These are phyloP conservation scores for Adelosebastes latens DNA, from an alignment of 2,797 vertebrate species.

Conservation along the genomic window DNA sequence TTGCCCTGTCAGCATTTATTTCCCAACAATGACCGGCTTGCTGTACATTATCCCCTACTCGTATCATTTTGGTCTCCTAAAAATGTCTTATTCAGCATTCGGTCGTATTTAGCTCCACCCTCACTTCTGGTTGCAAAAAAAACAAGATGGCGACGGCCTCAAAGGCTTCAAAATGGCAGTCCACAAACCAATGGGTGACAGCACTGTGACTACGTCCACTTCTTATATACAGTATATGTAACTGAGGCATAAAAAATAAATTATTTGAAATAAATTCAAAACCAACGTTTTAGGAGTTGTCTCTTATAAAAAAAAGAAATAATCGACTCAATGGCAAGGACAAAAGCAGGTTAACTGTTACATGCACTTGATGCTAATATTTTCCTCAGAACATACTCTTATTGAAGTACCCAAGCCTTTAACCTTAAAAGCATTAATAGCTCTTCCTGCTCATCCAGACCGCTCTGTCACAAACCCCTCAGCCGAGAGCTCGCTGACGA, in stretches of 20 bases:
- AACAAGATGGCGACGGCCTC: no score
- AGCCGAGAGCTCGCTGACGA: slow-evolving; percentile 38
- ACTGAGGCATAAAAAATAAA: not conserved
- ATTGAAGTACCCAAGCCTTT: slow-evolving; percentile 34
- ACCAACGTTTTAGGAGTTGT: not conserved
- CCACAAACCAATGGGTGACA: no score
- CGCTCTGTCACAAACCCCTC: slow-evolving; percentile 47
- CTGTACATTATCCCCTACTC: no score
- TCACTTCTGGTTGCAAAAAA: no score
- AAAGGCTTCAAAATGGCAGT: no score
- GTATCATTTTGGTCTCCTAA: no score
- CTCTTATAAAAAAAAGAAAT: not conserved
- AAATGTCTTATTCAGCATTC: no score
- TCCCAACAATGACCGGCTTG: no score
- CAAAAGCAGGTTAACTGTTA: slow-evolving; percentile 35
- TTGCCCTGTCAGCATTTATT: no score
- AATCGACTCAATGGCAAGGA: not conserved
- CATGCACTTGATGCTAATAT: slow-evolving; percentile 17
- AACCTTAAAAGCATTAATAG: slow-evolving; percentile 41
- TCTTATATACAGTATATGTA: not conserved
- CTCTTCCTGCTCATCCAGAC: slow-evolving; percentile 35
- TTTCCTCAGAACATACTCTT: slow-evolving; percentile 25
- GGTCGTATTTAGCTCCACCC: no score
- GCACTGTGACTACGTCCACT: no score
- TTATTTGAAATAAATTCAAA: not conserved